Percentiles rank a stretch among this genome's conserved stretches.
Conservation (phyloP, 2,888 invertebrate species). For the Carterocephalus palaemon region DNA sequence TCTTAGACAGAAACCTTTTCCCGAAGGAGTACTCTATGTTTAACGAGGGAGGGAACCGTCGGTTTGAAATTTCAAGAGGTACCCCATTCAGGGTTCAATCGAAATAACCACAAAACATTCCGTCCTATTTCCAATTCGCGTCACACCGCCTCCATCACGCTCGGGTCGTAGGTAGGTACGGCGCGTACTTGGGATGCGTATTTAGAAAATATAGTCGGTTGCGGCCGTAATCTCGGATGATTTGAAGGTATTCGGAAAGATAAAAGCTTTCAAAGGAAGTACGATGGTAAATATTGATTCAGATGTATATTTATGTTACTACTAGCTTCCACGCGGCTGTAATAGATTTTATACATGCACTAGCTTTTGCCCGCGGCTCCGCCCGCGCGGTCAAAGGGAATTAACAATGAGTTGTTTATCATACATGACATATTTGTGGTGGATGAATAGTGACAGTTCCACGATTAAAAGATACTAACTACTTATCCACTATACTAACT, state of each 20-base stretch:
- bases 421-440: too few species aligned
- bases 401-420: too few species aligned
- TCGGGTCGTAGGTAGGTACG: conserved; percentile 48
- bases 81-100: conserved; percentile 68
- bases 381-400: too few species aligned
- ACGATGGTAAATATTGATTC: conserved; percentile 20
- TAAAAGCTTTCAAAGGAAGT: conserved; percentile 16
- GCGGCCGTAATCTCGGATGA: conserved; percentile 22
- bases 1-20: conserved; percentile 46
- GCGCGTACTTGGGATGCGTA: conserved; percentile 49
- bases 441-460: too few species aligned
- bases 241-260: conserved; percentile 19
- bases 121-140: conserved; percentile 67
- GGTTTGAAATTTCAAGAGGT: conserved; percentile 61
- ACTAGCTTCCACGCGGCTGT: too few species aligned
- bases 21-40: conserved; percentile 48
- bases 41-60: conserved; percentile 55
- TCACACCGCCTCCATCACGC: conserved; percentile 65
- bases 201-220: conserved; percentile 40
- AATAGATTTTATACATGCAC: too few species aligned
- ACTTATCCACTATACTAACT: too few species aligned
- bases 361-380: too few species aligned
- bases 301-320: conserved; percentile 16
- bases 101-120: conserved; percentile 72
- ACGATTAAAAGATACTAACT: too few species aligned